A percentile compares a stretch with the other conserved stretches of the same genome.
phyloP scores from a whole-genome alignment of 2,888 invertebrate species.

The Baronia brevicornis region DNA sequence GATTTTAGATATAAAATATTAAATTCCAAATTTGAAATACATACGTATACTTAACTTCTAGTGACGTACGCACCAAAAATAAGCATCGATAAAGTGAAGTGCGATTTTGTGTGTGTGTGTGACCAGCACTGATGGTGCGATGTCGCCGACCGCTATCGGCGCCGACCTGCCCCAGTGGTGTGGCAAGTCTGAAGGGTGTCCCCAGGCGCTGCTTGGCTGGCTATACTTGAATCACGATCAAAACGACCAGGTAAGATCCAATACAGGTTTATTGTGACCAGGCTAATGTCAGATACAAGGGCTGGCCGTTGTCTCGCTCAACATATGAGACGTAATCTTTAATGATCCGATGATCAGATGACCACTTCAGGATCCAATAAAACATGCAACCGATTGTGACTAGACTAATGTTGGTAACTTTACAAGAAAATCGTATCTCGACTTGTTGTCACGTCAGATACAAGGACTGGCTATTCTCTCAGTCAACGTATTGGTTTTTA shows the following conservation, averaged over 20 bases:
- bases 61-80: no score
- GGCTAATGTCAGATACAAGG: no score
- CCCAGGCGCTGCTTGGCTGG: conserved; percentile 62
- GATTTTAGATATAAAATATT: conserved; percentile 19
- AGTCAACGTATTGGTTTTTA: conserved; percentile 3
- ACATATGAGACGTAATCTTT: no score
- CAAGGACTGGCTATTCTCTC: no score
- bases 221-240: conserved; percentile 60
- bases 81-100: conserved; percentile 6
- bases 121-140: conserved; percentile 40
- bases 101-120: conserved; percentile 17
- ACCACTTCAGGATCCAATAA: no score
- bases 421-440: no score
- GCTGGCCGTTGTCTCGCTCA: no score
- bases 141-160: conserved; percentile 64
- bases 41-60: no score
- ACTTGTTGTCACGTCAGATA: no score
- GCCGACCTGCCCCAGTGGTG: conserved; percentile 65
- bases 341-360: no score
- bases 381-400: no score
- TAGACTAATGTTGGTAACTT: no score
- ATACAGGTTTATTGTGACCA: conserved; percentile 1
- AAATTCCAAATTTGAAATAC: conserved; percentile 8
- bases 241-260: conserved; percentile 54
- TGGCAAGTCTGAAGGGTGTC: conserved; percentile 53